Evolutionary conservation across 2,888 invertebrate genomes (phyloP), one percentile per base, ranked within the genome.

Genomic region (Patella ulyssiponensis): DNA sequence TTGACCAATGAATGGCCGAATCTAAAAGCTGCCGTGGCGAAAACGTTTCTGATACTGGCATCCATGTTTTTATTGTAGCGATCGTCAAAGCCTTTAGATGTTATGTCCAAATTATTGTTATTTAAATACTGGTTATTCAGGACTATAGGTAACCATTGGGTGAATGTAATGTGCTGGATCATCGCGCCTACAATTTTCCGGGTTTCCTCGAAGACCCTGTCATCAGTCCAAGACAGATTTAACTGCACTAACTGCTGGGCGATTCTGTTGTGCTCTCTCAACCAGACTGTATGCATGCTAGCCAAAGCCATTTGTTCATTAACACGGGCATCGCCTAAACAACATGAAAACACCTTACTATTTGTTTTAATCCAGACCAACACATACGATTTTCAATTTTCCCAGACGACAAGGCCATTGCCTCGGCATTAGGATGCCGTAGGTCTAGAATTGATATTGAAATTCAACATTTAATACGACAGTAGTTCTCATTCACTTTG

Each of bases 21-120:
- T 85, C 98, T 94, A 72, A 99, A 93, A 0, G 98, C 99, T 11
- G 98, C 98, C 0, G 98, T 98, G 0, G 98, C 98, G 91, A 99
- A 99, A 17, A 96, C 97, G 90, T 99, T 99, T 0, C 81, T 76
- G 27, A 84, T 78, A 15, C 96, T 94, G 0, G 98, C 96, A 90
- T 98, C 95, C 0, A 96, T 82, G 51, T 94, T 93, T 0, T 96
- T 93, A 91, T 98, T 92, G 90, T 99, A 99, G 58, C 95, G 96
- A 70, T 92, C 92, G 89, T 97, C 98, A 70, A 93, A 90, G 0
- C 96, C 97, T 69, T 98, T 89, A 88, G 94, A 93, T 76, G 94
- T 88, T 92, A 95, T 95, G 11, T 95, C 91, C 94, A 88, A 86
- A 4, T 86, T 86, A 33, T 75, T 73, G 23, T 17, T 27, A 15